Evolutionary conservation across 1,140 invertebrate species (phyloP).

Genomic region (Panulirus ornatus): DNA sequence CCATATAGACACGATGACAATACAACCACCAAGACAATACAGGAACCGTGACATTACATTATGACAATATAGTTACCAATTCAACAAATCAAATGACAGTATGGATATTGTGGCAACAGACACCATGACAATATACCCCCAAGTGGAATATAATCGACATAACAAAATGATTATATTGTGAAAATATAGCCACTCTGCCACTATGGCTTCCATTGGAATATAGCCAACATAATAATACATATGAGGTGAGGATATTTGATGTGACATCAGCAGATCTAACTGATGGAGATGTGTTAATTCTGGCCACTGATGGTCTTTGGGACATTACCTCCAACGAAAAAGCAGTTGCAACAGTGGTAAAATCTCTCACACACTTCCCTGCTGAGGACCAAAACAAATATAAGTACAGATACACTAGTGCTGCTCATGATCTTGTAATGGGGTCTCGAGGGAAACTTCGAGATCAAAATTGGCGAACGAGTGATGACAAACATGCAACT

Average conservation of each 20-base stretch:
- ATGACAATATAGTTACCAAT: no score
- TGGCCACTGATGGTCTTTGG: constrained; percentile 93
- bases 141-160: no score
- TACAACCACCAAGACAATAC: no score
- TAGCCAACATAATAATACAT: no score
- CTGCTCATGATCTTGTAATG: constrained; percentile 88
- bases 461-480: constrained; percentile 84
- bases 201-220: no score
- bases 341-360: constrained; percentile 84
- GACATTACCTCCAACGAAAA: constrained; percentile 87
- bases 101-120: no score
- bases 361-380: constrained; percentile 82
- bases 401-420: constrained; percentile 86
- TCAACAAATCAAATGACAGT: no score
- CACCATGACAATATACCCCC: no score
- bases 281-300: constrained; percentile 87
- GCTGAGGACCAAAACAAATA: constrained; percentile 80
- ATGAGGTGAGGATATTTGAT: constrained; percentile 81
- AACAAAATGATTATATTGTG: no score
- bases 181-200: no score
- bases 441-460: constrained; percentile 87
- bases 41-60: no score
- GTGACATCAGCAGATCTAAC: constrained; percentile 79
- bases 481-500: constrained; percentile 84
- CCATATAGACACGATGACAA: no score